phyloP scores from a whole-genome alignment of 1,140 invertebrate species.

The Drosophila kohkoa region DNA sequence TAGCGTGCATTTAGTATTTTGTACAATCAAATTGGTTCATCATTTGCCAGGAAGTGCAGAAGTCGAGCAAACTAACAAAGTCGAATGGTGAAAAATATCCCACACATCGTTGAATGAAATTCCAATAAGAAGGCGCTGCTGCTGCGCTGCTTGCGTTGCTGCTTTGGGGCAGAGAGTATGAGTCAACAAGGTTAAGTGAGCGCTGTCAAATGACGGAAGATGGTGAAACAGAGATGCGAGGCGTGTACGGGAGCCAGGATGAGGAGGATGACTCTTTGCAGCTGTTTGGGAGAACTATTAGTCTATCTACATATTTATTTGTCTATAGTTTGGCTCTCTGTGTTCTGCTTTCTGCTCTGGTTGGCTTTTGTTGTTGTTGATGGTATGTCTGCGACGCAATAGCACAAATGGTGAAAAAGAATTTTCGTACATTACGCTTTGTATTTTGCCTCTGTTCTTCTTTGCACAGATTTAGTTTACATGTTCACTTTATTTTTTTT shows the following conservation, averaged over 20 bases:
- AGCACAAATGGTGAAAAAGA: conserved; percentile 54
- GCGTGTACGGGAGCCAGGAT: conserved; percentile 51
- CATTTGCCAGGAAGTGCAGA: background rate
- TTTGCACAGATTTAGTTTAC: conserved; percentile 53
- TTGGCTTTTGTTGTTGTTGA: conserved; percentile 59
- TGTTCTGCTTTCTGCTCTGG: conserved; percentile 39
- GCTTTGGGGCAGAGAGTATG: conserved; percentile 42
- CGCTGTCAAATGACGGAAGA: conserved; percentile 33
- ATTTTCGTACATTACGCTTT: conserved; percentile 65
- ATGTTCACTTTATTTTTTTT: conserved; percentile 13
- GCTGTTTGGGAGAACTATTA: conserved; percentile 45
- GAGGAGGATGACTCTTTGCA: conserved; percentile 46
- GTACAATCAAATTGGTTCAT: conserved; percentile 17
- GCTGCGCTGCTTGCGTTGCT: conserved; percentile 13
- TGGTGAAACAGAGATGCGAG: conserved; percentile 14
- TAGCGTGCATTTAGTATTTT: conserved; percentile 10
- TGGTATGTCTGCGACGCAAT: conserved; percentile 76
- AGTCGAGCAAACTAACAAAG: conserved; percentile 46
- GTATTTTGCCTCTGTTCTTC: conserved; percentile 47
- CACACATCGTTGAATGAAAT: conserved; percentile 51
- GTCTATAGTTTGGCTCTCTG: conserved; percentile 19
- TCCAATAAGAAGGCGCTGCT: conserved; percentile 57
- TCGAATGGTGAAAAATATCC: conserved; percentile 19
- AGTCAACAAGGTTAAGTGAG: conserved; percentile 70
- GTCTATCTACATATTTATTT: conserved; percentile 14